Percentiles rank a stretch among this genome's conserved stretches.
Conservation (phyloP, 2,113 vertebrate species). For the Monarcha castaneiventris region DNA sequence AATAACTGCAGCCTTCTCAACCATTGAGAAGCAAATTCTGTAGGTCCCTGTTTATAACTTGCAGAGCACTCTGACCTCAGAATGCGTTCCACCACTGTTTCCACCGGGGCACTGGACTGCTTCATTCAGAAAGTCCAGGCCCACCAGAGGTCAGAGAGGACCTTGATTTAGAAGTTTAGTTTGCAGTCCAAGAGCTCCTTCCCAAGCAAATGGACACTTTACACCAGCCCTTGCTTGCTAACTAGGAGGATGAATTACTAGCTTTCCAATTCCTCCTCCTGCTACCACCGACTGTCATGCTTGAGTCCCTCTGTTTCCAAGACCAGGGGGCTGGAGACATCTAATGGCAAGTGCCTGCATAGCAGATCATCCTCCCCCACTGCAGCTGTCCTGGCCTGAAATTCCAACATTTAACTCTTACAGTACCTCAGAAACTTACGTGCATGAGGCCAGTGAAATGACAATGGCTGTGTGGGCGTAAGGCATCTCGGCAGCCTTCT, state of each 20-base stretch:
- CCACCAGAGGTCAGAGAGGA: not conserved
- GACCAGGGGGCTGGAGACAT: slow-evolving; percentile 74
- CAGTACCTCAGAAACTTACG: not conserved
- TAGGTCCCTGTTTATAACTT: not conserved
- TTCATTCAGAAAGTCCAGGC: not conserved
- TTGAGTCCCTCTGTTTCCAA: not conserved
- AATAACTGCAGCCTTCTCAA: not conserved
- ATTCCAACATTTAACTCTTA: slow-evolving; percentile 21
- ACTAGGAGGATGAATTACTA: slow-evolving; percentile 24
- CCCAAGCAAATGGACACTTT: not conserved
- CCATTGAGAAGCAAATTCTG: not conserved
- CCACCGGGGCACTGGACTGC: rapidly evolving
- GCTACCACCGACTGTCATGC: not conserved
- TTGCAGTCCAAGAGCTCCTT: not conserved
- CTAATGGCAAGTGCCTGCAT: slow-evolving; percentile 73
- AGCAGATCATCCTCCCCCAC: slow-evolving; percentile 16
- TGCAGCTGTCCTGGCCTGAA: not conserved
- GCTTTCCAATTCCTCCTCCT: slow-evolving; percentile 13
- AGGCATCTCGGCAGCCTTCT: not conserved
- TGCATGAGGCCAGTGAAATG: not conserved
- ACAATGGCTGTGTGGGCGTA: rapidly evolving
- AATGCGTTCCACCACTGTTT: not conserved
- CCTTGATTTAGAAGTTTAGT: not conserved
- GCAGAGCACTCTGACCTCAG: not conserved
- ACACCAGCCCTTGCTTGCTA: not conserved